Evolutionary conservation across 2,888 invertebrate genomes (phyloP), one percentile per base, ranked within the genome.

Genomic region (Synanthedon formicaeformis): DNA sequence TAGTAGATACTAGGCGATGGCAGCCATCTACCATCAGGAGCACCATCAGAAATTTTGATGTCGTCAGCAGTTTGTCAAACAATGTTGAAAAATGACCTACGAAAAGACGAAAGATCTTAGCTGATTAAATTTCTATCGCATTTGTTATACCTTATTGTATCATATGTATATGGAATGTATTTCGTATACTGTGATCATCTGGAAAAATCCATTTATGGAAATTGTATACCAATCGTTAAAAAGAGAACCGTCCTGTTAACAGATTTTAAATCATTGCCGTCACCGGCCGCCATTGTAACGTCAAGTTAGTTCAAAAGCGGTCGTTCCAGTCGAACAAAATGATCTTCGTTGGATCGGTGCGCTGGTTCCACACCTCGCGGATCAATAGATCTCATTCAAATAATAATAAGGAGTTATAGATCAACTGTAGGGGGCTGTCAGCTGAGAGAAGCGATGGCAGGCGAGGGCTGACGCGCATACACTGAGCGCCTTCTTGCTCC

Each of bases 211-310:
- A 81, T 87, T 84, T 86, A 87, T 82, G 85, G 87, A 83, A 83
- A 87, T 86, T 81, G 85, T 82, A 82, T 82, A 84, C 84, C 77
- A 84, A 85, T 86, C 83, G 83, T 85, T 85, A 86, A 87, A 87
- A 86, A 86, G 84, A 86, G 81, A 79, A 86, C 69, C 83, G 81
- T 80, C 78, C 85, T 86, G 87, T 87, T 86, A 87, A 87, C 87
- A 86, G 86, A 86, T 87, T 87, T 87, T 87, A 87, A 87, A 87
- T 87, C 87, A 87, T 86, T 85, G 85, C 87, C 82, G 84, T 87
- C 87, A 81, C 69, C 60, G 69, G 75, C 63, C 71, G 68, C 87
- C 78, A 87, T 87, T 87, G 87, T 87, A 77, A 84, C 76, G 87
- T 87, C 87, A 86, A 71, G 81, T 85, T 83, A 80, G 84, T 84